These are phyloP conservation scores for Oxygymnocypris stewartii DNA, from an alignment of 2,113 vertebrate genomes.

Conservation along the genomic window DNA sequence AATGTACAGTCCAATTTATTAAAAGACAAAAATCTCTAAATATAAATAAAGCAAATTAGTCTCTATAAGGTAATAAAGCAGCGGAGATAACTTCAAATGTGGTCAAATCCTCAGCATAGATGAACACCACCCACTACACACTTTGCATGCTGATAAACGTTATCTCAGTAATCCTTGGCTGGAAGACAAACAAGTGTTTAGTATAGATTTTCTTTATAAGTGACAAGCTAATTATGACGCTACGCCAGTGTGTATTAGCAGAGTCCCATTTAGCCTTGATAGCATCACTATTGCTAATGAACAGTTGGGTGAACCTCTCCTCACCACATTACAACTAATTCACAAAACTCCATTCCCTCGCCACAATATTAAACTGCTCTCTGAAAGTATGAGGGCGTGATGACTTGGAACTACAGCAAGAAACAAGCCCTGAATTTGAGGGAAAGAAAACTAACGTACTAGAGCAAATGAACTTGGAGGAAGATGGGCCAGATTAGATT, in stretches of 20 bases:
- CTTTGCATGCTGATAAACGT: constrained; percentile 45
- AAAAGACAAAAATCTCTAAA: neutral
- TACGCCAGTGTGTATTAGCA: constrained; percentile 63
- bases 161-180: constrained; percentile 52
- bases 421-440: neutral
- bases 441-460: neutral
- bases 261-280: constrained; percentile 63
- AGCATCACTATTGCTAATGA: constrained; percentile 65
- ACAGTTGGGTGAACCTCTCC: constrained; percentile 59
- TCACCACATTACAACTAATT: constrained; percentile 57
- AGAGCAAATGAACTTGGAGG: constrained; percentile 14
- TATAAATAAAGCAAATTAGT: constrained; percentile 13
- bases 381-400: neutral
- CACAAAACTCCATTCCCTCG: constrained; percentile 44
- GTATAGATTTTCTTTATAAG: constrained; percentile 61
- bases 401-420: constrained; percentile 11
- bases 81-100: constrained; percentile 11
- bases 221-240: constrained; percentile 69
- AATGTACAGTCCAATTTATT: neutral
- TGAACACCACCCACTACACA: neutral
- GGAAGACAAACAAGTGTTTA: constrained; percentile 51
- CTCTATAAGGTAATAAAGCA: constrained; percentile 6
- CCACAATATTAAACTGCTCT: constrained; percentile 2
- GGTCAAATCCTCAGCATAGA: neutral
- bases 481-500: constrained; percentile 47